A percentile compares a stretch with the other conserved stretches of the same genome.
These are phyloP conservation scores for Enteromius trimaculatus DNA, from an alignment of 2,797 vertebrate species.

Conservation along the genomic window DNA sequence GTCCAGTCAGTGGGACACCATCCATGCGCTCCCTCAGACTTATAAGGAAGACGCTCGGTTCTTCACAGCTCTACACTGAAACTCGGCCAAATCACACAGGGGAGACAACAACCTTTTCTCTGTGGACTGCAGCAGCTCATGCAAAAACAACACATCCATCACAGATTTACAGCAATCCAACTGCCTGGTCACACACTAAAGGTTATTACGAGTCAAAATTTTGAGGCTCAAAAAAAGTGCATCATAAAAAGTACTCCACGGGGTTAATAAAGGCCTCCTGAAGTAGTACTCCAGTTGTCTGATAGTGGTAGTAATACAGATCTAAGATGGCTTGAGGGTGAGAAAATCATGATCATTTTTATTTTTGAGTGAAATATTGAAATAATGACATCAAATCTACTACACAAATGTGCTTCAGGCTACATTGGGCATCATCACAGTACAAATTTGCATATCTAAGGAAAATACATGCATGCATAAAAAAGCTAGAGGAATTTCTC, in stretches of 20 bases:
- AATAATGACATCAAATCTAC: conserved; percentile 10
- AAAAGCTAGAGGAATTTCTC: neutral
- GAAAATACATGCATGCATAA: neutral
- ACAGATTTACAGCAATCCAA: conserved; percentile 3
- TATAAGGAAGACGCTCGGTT: conserved; percentile 71
- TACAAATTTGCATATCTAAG: neutral
- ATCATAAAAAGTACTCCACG: neutral
- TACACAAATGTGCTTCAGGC: neutral
- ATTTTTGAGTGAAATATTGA: neutral
- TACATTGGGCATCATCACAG: too few relatives aligned
- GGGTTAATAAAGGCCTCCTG: neutral
- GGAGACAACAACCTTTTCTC: conserved; percentile 2
- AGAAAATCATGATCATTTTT: neutral
- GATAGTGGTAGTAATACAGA: neutral
- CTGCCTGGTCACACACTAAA: neutral
- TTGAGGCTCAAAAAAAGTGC: neutral
- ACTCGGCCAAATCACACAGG: conserved; percentile 44
- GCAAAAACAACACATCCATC: conserved; percentile 11
- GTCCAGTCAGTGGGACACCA: conserved; percentile 25
- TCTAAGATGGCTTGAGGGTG: neutral
- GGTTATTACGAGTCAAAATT: neutral
- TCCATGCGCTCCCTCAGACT: conserved; percentile 63
- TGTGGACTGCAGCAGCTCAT: conserved; percentile 3
- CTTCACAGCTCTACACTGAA: conserved; percentile 51
- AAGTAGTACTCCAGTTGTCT: neutral